phyloP scores from a whole-genome alignment of 2,888 invertebrate species.

The Papilio elwesi region DNA sequence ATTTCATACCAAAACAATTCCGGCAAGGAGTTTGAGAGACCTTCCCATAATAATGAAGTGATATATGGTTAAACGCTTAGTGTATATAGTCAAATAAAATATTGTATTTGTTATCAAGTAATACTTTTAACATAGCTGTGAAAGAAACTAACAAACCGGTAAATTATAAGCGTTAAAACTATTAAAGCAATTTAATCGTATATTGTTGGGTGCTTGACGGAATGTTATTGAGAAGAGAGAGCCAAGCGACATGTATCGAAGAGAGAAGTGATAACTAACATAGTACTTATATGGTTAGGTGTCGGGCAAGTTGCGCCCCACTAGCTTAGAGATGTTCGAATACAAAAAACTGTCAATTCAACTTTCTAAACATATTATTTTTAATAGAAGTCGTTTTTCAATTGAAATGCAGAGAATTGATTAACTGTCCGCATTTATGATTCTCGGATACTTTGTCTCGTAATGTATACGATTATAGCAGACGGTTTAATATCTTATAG shows the following conservation, averaged over 20 bases:
- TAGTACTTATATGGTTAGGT: constrained; percentile 48
- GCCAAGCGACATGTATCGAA: constrained; percentile 59
- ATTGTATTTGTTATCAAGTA: neutral
- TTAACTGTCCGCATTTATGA: constrained; percentile 24
- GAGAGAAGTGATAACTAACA: constrained; percentile 67
- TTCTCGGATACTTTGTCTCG: constrained; percentile 24
- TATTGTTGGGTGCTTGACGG: constrained; percentile 48
- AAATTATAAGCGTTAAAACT: constrained; percentile 39
- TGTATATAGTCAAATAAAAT: too few relatives aligned
- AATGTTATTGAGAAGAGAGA: constrained; percentile 71
- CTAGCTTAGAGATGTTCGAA: constrained; percentile 50
- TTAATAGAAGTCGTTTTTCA: constrained; percentile 48
- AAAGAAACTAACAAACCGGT: neutral
- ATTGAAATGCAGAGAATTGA: constrained; percentile 24
- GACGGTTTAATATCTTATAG: neutral
- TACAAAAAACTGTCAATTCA: constrained; percentile 59
- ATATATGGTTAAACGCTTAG: too few relatives aligned
- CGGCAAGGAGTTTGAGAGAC: too few relatives aligned
- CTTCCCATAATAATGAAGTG: too few relatives aligned
- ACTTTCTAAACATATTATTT: constrained; percentile 71
- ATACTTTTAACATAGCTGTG: neutral
- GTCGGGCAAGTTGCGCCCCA: constrained; percentile 55
- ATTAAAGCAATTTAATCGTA: constrained; percentile 43
- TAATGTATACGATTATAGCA: neutral
- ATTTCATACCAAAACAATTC: neutral